Conservation (phyloP, 2,888 invertebrate species). For the Linyphia triangularis region DNA sequence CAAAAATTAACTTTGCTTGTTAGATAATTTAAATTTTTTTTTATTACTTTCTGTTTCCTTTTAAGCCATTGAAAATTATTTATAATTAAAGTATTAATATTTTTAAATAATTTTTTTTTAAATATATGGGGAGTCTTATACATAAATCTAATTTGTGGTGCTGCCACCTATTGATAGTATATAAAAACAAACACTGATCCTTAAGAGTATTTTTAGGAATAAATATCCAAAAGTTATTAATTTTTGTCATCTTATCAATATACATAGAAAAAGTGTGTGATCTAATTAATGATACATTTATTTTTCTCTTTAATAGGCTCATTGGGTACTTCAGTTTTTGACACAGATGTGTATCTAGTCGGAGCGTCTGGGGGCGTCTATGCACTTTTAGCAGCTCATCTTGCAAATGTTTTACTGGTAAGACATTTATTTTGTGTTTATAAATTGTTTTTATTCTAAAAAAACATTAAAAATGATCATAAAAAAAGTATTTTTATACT, state of each 20-base stretch:
- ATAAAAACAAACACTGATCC: neutral
- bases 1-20: too few relatives aligned
- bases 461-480: neutral
- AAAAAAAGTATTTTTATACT: neutral
- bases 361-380: constrained; percentile 96
- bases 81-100: too few relatives aligned
- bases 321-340: constrained; percentile 87
- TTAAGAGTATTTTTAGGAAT: neutral
- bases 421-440: constrained; percentile 67
- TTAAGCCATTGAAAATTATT: too few relatives aligned
- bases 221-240: neutral
- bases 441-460: neutral
- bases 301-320: constrained; percentile 81
- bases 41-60: neutral
- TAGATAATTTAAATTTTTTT: neutral
- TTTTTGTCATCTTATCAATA: neutral
- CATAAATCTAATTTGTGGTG: constrained; percentile 16
- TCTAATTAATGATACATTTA: neutral
- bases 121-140: too few relatives aligned
- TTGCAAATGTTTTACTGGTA: constrained; percentile 88
- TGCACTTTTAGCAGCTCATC: constrained; percentile 90
- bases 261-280: neutral
- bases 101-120: neutral
- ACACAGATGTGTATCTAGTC: constrained; percentile 89
- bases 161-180: constrained; percentile 16